Conservation (phyloP, 2,797 vertebrate species). For the Manis javanica region DNA sequence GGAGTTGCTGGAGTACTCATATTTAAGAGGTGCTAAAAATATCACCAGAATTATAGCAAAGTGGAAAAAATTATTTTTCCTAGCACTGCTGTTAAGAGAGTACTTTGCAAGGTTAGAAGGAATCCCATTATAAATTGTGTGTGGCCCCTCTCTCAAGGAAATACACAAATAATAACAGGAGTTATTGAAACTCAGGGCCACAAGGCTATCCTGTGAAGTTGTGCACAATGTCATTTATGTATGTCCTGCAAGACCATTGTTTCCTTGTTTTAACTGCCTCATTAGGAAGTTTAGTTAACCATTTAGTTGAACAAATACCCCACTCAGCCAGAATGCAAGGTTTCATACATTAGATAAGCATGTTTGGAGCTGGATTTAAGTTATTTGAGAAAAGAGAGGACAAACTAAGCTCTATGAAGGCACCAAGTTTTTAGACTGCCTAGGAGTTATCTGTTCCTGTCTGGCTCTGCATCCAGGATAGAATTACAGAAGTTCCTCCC, state of each 20-base stretch:
- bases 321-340: not conserved
- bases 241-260: not conserved
- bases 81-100: conserved; percentile 34
- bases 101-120: conserved; percentile 36
- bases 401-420: not conserved
- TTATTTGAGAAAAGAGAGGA: not conserved
- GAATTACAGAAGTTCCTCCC: not conserved
- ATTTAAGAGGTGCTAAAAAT: conserved; percentile 78
- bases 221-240: not conserved
- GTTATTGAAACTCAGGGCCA: not conserved
- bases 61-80: conserved; percentile 71
- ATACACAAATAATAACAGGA: not conserved
- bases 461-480: not conserved
- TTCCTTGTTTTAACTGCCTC: not conserved
- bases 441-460: not conserved
- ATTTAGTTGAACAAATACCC: not conserved
- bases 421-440: not conserved
- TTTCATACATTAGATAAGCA: not conserved
- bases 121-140: conserved; percentile 46
- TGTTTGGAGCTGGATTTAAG: not conserved
- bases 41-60: conserved; percentile 60
- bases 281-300: not conserved
- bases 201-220: not conserved
- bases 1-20: conserved; percentile 53
- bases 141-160: conserved; percentile 58